Percentiles rank a stretch among this genome's conserved stretches.
These are phyloP conservation scores for Magallana gigas DNA, from an alignment of 1,140 invertebrate species.

Conservation along the genomic window DNA sequence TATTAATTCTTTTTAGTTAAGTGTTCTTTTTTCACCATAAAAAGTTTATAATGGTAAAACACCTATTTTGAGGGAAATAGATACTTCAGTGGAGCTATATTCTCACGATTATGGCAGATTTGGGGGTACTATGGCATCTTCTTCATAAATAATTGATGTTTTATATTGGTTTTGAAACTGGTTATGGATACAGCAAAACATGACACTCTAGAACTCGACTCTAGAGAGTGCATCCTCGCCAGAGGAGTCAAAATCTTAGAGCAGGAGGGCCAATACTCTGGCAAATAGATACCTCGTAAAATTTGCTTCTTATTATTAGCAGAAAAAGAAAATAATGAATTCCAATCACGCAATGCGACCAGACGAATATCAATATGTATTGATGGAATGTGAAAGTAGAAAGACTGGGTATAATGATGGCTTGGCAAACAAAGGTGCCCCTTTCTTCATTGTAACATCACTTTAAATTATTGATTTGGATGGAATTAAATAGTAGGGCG, in stretches of 20 bases:
- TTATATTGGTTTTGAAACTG: not conserved
- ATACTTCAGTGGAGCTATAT: too few species aligned
- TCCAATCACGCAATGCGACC: conserved; percentile 7
- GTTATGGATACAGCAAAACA: not conserved
- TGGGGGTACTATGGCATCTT: too few species aligned
- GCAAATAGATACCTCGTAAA: not conserved
- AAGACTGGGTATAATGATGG: not conserved
- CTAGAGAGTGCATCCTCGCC: not conserved
- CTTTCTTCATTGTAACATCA: conserved; percentile 6
- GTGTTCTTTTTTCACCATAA: too few species aligned
- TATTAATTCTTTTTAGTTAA: too few species aligned
- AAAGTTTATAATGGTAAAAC: too few species aligned
- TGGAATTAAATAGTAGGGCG: not conserved
- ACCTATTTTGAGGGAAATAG: too few species aligned
- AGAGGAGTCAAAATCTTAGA: not conserved
- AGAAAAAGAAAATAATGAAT: not conserved
- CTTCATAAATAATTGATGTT: too few species aligned
- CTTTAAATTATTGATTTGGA: conserved; percentile 19
- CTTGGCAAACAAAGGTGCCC: not conserved
- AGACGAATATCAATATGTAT: conserved; percentile 1
- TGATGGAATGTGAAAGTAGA: not conserved
- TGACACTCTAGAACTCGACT: not conserved
- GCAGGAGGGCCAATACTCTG: not conserved
- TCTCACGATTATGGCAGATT: too few species aligned
- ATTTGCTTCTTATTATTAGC: conserved; percentile 10